Evolutionary conservation across 2,797 vertebrate genomes (phyloP), one percentile per base, ranked within the genome.

Genomic region (Urosaurus nigricauda): DNA sequence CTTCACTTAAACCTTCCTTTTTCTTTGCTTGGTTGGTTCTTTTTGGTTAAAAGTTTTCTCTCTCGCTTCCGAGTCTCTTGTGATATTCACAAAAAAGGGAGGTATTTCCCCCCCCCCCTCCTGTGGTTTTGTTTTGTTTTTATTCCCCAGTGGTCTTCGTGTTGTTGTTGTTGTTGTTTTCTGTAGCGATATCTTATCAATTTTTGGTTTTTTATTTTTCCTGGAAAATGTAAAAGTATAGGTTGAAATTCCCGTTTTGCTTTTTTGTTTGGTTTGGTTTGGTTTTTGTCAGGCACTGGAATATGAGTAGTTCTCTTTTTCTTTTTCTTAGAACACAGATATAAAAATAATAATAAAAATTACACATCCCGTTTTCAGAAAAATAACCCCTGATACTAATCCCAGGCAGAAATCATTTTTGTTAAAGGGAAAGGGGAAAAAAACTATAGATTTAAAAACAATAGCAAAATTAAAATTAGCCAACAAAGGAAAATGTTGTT

Each of bases 181-280:
- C 89, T 89, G 94, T 92, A 87, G 77, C 77, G 5, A 29, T 93
- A 90, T 89, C 70, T 65, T 77, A 92, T 87, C 86, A 79, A 94
- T 96, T 96, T 96, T 96, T 96, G 96, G 96, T 96, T 96, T 96
- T 5, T 93, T 95, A 95, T 94, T 81, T 85, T 87, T 93, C n/a
- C 88, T 95, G 94, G 92, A 94, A 93, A 94, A 95, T 96, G 95
- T 96, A 92, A 94, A 68, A 93, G 93, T 91, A 94, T 43, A 3
- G 93, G 92, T 86, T 94, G 94, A 96, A 95, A 88, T 88, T 85
- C 87, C 86, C 60, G 2, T 78, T 81, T 85, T 60, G 70, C 35
- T 84, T n/a, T 35, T 74, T 74, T 37, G 37, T 83, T 83, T 83
- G 47, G 47, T 35, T 87, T 65, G 70, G 79, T 84, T 89, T 87